These are phyloP conservation scores for Leptonema lineaticorne DNA, from an alignment of 1,140 invertebrate genomes.

Conservation along the genomic window DNA sequence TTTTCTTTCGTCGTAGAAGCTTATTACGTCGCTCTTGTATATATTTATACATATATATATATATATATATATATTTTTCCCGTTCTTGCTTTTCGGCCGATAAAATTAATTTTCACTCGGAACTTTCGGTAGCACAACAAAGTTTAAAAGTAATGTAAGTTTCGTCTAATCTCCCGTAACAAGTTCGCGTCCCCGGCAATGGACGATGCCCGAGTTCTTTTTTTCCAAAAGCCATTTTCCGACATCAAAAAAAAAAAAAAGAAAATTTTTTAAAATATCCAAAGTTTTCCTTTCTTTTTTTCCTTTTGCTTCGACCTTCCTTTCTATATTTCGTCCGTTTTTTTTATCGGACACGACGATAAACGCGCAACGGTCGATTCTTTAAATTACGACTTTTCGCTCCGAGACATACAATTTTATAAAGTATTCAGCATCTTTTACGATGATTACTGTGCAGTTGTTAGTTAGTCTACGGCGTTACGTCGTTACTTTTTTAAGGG, in stretches of 20 bases:
- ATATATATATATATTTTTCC: too few relatives aligned
- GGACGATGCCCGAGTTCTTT: not conserved
- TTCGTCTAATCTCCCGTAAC: constrained; percentile 17
- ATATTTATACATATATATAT: too few relatives aligned
- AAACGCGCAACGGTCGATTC: not conserved
- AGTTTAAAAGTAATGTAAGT: constrained; percentile 34
- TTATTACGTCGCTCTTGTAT: too few relatives aligned
- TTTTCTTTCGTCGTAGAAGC: constrained; percentile 22
- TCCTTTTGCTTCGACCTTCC: not conserved
- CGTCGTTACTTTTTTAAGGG: too few relatives aligned
- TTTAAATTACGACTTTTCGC: not conserved
- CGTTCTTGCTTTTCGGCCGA: too few relatives aligned
- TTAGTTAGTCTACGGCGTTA: not conserved
- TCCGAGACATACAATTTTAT: not conserved
- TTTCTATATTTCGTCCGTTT: not conserved
- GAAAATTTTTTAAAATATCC: too few relatives aligned
- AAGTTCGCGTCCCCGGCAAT: constrained; percentile 9
- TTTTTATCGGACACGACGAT: not conserved
- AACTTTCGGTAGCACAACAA: constrained; percentile 28
- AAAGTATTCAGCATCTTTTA: not conserved
- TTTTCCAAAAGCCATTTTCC: constrained; percentile 1
- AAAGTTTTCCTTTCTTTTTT: too few relatives aligned
- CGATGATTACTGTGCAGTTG: constrained; percentile 6
- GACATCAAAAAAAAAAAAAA: too few relatives aligned
- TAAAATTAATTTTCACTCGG: constrained; percentile 26